Evolutionary conservation across 1,140 invertebrate species (phyloP).

Genomic region (Trichonephila clavata): DNA sequence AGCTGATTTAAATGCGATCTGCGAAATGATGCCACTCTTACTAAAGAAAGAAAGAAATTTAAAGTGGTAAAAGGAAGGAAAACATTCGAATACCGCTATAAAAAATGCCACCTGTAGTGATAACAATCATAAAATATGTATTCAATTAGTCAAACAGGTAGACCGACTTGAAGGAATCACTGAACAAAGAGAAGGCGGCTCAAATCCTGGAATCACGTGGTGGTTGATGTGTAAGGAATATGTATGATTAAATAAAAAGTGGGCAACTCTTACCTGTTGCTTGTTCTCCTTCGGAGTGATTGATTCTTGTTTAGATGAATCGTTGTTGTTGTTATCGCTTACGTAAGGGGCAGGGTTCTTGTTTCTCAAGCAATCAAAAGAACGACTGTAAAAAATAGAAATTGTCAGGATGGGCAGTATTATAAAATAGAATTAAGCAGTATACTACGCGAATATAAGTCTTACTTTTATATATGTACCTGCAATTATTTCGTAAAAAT

Average conservation of each 20-base stretch:
- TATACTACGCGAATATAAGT: no score
- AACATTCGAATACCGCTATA: background rate
- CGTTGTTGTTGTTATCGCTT: slow-evolving; percentile 44
- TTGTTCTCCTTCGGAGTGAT: background rate
- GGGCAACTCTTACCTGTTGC: slow-evolving; percentile 16
- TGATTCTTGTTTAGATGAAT: background rate
- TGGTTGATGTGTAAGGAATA: background rate
- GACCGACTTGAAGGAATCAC: background rate
- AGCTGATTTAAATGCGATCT: background rate
- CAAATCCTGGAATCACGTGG: background rate
- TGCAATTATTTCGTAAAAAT: no score
- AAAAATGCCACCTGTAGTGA: background rate
- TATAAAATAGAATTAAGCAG: no score
- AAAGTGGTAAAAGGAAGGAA: background rate
- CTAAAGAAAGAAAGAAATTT: background rate
- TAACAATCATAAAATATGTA: background rate
- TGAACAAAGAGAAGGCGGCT: background rate
- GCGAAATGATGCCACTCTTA: background rate
- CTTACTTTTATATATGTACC: no score
- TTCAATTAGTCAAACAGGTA: background rate
- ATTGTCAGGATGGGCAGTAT: background rate
- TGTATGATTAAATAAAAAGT: background rate
- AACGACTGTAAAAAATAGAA: slow-evolving; percentile 15
- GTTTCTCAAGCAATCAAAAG: slow-evolving; percentile 40
- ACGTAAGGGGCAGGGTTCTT: background rate